phyloP scores from a whole-genome alignment of 1,140 invertebrate genomes.

The Reticulitermes speratus region DNA sequence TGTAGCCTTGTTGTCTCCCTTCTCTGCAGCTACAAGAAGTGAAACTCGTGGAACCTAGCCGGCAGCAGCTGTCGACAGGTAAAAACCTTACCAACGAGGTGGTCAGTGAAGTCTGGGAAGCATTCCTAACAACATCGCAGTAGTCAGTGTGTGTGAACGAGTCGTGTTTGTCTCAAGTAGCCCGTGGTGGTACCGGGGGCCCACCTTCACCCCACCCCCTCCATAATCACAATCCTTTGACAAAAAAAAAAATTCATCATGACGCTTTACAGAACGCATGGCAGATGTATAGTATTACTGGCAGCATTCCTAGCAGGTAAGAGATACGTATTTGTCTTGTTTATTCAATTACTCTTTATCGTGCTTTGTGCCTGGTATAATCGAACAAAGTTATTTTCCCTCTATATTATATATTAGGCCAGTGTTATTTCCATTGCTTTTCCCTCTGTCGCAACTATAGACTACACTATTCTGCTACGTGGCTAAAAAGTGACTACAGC shows the following conservation, averaged over 20 bases:
- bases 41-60: neutral
- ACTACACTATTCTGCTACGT: neutral
- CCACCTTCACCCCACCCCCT: neutral
- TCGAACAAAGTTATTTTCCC: neutral
- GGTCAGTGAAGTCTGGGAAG: neutral
- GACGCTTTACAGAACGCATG: neutral
- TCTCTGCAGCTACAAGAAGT: slow-evolving; percentile 1
- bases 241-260: neutral
- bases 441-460: neutral
- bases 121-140: neutral
- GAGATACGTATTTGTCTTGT: neutral
- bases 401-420: neutral
- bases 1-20: neutral
- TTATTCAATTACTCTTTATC: neutral
- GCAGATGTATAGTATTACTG: neutral
- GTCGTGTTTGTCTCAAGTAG: neutral
- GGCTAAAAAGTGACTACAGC: neutral
- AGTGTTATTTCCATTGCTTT: neutral
- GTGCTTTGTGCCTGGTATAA: neutral
- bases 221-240: neutral
- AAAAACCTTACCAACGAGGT: neutral
- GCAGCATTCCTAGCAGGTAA: neutral
- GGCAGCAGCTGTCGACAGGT: neutral
- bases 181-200: neutral
- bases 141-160: neutral